Base-by-base conservation (phyloP, 2,888 invertebrate species). In the Dolomedes plantarius region DNA sequence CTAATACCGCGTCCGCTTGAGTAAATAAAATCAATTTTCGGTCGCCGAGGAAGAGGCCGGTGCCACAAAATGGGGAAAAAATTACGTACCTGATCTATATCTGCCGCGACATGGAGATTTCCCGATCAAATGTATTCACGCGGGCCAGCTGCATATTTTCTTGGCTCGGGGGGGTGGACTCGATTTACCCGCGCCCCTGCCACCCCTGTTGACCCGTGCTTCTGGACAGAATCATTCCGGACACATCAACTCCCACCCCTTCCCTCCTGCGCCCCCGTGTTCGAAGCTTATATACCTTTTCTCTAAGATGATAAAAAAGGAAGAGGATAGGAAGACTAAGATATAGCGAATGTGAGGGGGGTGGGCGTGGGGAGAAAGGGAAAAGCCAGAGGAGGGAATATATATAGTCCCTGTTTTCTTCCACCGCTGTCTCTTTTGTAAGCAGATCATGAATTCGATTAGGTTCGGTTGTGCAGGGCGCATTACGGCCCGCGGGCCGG, bases 391-490 rank as follows among this genome's bases (percentile, higher is more conserved):
- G 27, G 56, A 50, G 50, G 27, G 73, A 62, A 76, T 27, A 46
- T 39, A 36, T 46, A 67, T 31, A 41, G 56, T 46, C 73, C 68
- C 73, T 39, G 56, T 62, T 46, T 77, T 77, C 83, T 83, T 76
- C 77, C 67, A 27, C 19, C 31, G 39, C 78, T 79, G 86, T 75
- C 77, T 75, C 79, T 86, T 73, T 80, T 80, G 86, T 86, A 86
- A 86, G 86, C 86, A 86, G 86, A 86, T 86, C 86, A 86, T 86
- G 86, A 86, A 86, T 86, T 86, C 86, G 86, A 86, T 86, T 86
- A 86, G 79, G 64, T 80, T 41, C 50, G 67, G 64, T 71, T 46
- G 69, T 80, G 79, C 79, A 71, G 80, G 39, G 74, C 73, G 86
- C 79, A 86, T 86, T 86, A 86, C 56, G 86, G 68, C 75, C 79